Conservation (phyloP, 2,113 vertebrate genomes). For the Phrynocephalus versicolor region DNA sequence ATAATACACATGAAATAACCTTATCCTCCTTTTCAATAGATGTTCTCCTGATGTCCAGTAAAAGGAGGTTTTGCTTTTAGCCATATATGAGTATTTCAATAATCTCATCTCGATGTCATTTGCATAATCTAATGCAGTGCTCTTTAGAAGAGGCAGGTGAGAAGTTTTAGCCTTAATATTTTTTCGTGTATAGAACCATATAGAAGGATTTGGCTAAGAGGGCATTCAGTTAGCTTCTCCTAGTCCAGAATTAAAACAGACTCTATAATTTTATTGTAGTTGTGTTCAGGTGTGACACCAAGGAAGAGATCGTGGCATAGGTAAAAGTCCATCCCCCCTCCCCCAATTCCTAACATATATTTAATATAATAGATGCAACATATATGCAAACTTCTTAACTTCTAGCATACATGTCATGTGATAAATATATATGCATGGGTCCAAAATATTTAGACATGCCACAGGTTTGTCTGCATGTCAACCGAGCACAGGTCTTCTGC, state of each 20-base stretch:
- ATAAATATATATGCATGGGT: no score
- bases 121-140: not conserved
- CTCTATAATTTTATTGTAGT: no score
- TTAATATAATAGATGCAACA: no score
- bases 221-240: not conserved
- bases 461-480: no score
- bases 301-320: no score
- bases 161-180: not conserved
- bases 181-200: not conserved
- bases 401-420: no score
- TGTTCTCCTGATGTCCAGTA: not conserved
- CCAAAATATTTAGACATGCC: no score
- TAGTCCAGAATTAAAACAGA: not conserved
- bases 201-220: not conserved
- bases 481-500: no score
- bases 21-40: not conserved
- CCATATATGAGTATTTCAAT: not conserved
- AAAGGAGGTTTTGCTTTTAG: not conserved
- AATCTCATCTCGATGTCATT: not conserved
- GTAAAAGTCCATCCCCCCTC: no score
- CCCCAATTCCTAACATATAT: no score
- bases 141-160: not conserved
- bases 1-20: not conserved
- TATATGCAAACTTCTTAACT: no score
- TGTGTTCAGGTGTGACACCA: no score